These are phyloP conservation scores for Drosophila malerkotliana DNA, from an alignment of 1,140 invertebrate genomes.

Conservation along the genomic window DNA sequence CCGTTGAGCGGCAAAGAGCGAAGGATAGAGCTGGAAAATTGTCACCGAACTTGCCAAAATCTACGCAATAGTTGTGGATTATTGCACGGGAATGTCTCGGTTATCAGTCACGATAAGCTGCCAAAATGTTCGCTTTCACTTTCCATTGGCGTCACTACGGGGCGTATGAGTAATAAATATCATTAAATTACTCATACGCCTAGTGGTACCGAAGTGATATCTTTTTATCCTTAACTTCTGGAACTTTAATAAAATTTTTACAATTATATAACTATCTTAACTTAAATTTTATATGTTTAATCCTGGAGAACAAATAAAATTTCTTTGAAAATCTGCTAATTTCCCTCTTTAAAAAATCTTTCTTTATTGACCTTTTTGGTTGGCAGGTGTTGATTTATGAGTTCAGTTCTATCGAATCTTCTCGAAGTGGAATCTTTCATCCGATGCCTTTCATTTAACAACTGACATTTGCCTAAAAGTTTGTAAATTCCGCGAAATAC, in stretches of 20 bases:
- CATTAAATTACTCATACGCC: slow-evolving; percentile 52
- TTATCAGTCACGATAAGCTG: slow-evolving; percentile 45
- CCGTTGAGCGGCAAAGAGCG: slow-evolving; percentile 22
- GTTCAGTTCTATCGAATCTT: background rate
- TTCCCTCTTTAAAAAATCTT: background rate
- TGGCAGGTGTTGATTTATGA: background rate
- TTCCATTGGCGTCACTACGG: slow-evolving; percentile 47
- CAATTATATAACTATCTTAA: no score
- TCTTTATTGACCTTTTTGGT: background rate
- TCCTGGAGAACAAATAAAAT: no score
- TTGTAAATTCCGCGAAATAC: slow-evolving; percentile 39
- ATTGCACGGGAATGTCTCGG: slow-evolving; percentile 16
- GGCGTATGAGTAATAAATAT: slow-evolving; percentile 59
- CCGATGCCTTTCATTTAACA: slow-evolving; percentile 25
- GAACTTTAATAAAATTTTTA: no score
- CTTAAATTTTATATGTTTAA: no score
- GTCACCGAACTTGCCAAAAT: slow-evolving; percentile 42
- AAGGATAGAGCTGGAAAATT: slow-evolving; percentile 8
- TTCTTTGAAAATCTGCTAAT: no score
- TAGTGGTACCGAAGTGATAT: background rate
- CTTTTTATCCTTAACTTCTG: background rate
- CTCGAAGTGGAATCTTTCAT: slow-evolving; percentile 3
- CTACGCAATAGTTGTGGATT: slow-evolving; percentile 40
- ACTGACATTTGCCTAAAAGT: slow-evolving; percentile 41
- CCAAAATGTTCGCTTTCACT: slow-evolving; percentile 38